Conservation (phyloP, 1,140 invertebrate genomes). For the Choristoneura fumiferana region DNA sequence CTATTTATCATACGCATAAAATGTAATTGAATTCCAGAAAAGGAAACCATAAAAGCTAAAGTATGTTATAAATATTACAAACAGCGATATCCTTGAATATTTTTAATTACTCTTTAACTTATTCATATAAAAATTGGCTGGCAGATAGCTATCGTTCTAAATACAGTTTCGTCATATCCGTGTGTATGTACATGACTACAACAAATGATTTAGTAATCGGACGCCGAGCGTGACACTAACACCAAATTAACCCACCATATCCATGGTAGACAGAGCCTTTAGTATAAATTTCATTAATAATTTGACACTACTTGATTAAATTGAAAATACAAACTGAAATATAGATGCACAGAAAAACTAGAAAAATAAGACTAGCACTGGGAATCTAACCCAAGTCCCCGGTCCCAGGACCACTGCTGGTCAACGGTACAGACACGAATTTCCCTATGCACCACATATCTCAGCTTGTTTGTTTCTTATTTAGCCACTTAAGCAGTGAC, state of each 20-base stretch:
- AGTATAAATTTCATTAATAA: too few relatives aligned
- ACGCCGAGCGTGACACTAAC: constrained; percentile 10
- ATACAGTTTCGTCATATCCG: constrained; percentile 33
- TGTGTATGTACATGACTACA: constrained; percentile 3
- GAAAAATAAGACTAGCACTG: too few relatives aligned
- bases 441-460: too few relatives aligned
- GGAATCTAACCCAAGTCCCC: too few relatives aligned
- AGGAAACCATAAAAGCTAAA: background rate
- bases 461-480: too few relatives aligned
- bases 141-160: background rate
- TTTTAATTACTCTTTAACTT: background rate
- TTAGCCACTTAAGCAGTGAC: too few relatives aligned
- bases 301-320: too few relatives aligned
- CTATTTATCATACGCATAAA: too few relatives aligned
- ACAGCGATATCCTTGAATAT: background rate
- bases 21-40: background rate
- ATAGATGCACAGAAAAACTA: too few relatives aligned
- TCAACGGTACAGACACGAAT: too few relatives aligned
- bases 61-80: background rate
- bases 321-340: too few relatives aligned
- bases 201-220: constrained; percentile 9
- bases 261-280: background rate
- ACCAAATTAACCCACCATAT: background rate
- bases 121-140: constrained; percentile 16
- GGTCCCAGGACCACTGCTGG: too few relatives aligned